Percentiles rank a stretch among this genome's conserved stretches.
Evolutionary conservation across 2,797 vertebrate genomes (phyloP).

Genomic region (Sardinella longiceps): DNA sequence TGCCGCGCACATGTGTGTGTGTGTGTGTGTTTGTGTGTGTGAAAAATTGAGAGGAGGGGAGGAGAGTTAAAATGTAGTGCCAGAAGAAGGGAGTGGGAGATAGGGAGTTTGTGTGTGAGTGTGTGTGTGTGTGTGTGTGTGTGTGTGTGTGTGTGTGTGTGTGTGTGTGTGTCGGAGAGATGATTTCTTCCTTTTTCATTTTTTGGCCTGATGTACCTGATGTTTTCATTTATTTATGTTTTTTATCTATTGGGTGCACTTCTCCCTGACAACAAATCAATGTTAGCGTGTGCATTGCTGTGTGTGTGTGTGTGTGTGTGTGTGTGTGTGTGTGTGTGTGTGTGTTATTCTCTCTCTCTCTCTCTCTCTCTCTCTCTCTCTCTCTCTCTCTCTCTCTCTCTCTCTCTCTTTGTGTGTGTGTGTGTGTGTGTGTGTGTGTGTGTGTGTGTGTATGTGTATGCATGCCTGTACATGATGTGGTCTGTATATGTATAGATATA

Average conservation of each 20-base stretch:
- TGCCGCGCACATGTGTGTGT: background rate
- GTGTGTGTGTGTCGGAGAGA: background rate
- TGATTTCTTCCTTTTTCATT: conserved; percentile 17
- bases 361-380: background rate
- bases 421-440: background rate
- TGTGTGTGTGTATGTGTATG: background rate
- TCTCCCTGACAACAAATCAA: conserved; percentile 23
- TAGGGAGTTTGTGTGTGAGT: too few relatives aligned
- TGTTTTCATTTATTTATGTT: conserved; percentile 22
- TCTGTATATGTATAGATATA: background rate
- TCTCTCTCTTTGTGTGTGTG: background rate
- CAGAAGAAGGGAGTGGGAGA: background rate
- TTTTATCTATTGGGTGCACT: conserved; percentile 21
- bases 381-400: background rate
- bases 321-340: background rate
- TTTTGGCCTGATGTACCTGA: background rate
- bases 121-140: too few relatives aligned
- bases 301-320: background rate
- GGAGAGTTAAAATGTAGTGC: background rate
- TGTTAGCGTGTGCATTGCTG: background rate
- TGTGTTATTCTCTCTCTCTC: background rate
- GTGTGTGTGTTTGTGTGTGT: background rate
- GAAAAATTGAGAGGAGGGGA: background rate
- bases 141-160: too few relatives aligned
- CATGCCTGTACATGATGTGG: background rate